Evolutionary conservation across 2,113 vertebrate species (phyloP).

Genomic region (Sander lucioperca): DNA sequence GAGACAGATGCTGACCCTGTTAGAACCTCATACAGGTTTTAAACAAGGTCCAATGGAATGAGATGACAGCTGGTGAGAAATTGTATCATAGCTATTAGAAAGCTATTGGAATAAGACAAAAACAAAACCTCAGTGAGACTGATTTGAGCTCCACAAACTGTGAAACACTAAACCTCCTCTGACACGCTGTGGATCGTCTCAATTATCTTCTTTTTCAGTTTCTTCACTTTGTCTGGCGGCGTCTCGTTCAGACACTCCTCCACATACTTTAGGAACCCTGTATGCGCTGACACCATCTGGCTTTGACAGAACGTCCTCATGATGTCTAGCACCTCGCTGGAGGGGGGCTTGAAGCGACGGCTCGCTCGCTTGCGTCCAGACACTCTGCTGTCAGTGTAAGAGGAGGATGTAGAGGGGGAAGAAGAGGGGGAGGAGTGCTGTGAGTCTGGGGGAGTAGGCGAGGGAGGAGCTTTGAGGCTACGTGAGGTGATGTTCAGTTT

Average conservation of each 20-base stretch:
- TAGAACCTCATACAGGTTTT: background rate
- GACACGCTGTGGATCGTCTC: conserved; percentile 64
- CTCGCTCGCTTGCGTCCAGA: conserved; percentile 41
- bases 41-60: background rate
- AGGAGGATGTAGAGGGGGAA: conserved; percentile 47
- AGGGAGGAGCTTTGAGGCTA: conserved; percentile 41
- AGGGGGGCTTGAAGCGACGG: background rate
- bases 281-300: conserved; percentile 42
- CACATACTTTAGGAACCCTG: conserved; percentile 74
- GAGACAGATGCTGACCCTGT: background rate
- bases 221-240: conserved; percentile 64
- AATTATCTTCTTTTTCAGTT: conserved; percentile 73
- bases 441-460: conserved; percentile 59
- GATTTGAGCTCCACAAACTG: background rate
- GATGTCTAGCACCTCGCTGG: conserved; percentile 47
- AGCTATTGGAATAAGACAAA: background rate
- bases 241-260: conserved; percentile 77
- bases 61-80: background rate
- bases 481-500: background rate
- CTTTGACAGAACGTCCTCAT: conserved; percentile 58
- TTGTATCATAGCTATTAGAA: background rate
- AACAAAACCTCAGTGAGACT: background rate
- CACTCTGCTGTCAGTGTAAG: conserved; percentile 15
- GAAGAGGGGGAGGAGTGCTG: conserved; percentile 57
- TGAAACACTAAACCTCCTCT: conserved; percentile 41